Evolutionary conservation across 2,797 vertebrate genomes (phyloP).

Genomic region (Cichlasoma orientale): DNA sequence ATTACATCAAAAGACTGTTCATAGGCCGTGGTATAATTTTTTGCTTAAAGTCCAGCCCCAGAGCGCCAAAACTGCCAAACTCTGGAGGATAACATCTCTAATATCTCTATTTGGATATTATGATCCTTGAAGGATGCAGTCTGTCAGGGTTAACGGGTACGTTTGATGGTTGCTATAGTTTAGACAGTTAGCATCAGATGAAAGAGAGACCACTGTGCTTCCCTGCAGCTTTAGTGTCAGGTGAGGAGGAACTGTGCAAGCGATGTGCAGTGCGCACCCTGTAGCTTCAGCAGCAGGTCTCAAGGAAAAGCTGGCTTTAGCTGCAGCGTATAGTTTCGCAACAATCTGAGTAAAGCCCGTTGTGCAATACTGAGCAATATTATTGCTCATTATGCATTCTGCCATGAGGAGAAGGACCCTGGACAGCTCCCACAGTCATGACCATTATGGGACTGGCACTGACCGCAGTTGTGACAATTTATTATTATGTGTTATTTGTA

Average conservation of each 20-base stretch:
- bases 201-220: not conserved
- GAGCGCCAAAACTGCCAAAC: not conserved
- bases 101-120: not conserved
- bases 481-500: not conserved
- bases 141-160: not conserved
- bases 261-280: not conserved
- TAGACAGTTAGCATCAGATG: not conserved
- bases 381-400: not conserved
- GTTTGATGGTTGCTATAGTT: not conserved
- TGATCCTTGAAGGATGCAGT: not conserved
- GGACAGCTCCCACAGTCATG: not conserved
- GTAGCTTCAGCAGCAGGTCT: not conserved
- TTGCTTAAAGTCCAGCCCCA: too few relatives aligned
- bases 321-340: not conserved
- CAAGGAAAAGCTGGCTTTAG: not conserved
- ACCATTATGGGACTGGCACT: not conserved
- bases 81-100: not conserved
- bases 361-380: not conserved
- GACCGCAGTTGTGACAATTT: not conserved
- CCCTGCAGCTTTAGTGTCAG: not conserved
- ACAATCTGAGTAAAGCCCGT: not conserved
- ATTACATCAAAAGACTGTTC: not conserved
- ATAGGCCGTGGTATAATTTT: not conserved
- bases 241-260: not conserved
- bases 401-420: not conserved